phyloP scores from a whole-genome alignment of 2,888 invertebrate genomes.

The Odontocerum albicorne region DNA sequence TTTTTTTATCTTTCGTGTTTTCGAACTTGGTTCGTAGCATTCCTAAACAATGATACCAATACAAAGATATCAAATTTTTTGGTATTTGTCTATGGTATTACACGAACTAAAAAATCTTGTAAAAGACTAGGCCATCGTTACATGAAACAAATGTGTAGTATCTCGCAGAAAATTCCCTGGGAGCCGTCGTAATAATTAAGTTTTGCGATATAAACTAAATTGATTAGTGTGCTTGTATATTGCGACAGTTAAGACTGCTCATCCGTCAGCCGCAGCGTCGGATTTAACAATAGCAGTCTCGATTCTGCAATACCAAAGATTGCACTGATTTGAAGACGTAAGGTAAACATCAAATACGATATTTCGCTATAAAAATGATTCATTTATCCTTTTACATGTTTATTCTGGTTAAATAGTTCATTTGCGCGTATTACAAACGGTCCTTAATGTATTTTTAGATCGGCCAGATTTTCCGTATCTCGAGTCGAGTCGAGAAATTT shows the following conservation, averaged over 20 bases:
- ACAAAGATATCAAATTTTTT: too few relatives aligned
- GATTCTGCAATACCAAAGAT: conserved; percentile 27
- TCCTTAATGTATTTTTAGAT: conserved; percentile 59
- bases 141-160: conserved; percentile 63
- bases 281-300: conserved; percentile 48
- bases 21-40: conserved; percentile 12
- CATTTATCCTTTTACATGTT: conserved; percentile 16
- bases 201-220: conserved; percentile 60
- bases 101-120: conserved; percentile 50
- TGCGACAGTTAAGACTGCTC: conserved; percentile 54
- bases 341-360: conserved; percentile 61
- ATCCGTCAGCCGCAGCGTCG: conserved; percentile 51
- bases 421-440: conserved; percentile 38
- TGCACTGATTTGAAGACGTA: conserved; percentile 57
- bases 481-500: conserved; percentile 62
- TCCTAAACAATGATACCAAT: too few relatives aligned
- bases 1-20: conserved; percentile 22
- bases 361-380: conserved; percentile 52
- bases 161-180: conserved; percentile 61
- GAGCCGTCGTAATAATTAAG: conserved; percentile 59
- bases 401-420: neutral
- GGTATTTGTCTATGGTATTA: conserved; percentile 28
- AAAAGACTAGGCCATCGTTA: conserved; percentile 60
- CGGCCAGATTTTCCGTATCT: conserved; percentile 50
- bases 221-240: conserved; percentile 54